Evolutionary conservation across 2,888 invertebrate species (phyloP).

Genomic region (Nowickia ferox): DNA sequence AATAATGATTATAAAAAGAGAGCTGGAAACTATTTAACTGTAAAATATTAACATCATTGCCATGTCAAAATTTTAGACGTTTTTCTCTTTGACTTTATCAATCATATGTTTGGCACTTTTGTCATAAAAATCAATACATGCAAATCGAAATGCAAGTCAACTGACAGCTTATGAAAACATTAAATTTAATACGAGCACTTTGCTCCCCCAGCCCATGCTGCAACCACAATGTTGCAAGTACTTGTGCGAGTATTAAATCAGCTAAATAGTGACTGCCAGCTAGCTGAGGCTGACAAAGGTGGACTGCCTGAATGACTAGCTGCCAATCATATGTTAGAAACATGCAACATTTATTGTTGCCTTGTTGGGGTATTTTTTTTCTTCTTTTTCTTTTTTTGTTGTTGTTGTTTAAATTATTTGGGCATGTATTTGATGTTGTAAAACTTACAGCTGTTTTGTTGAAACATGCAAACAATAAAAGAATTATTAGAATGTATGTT

Average conservation of each 20-base stretch:
- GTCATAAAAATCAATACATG: slow-evolving; percentile 67
- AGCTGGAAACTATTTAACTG: slow-evolving; percentile 23
- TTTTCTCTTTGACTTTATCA: slow-evolving; percentile 52
- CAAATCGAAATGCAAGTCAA: slow-evolving; percentile 39
- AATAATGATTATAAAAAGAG: slow-evolving; percentile 33
- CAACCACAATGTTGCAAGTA: slow-evolving; percentile 45
- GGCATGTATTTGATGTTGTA: slow-evolving; percentile 44
- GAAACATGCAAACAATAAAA: slow-evolving; percentile 58
- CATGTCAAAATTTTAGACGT: slow-evolving; percentile 41
- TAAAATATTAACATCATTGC: slow-evolving; percentile 25
- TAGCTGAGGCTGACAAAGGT: slow-evolving; percentile 20
- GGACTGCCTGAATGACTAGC: slow-evolving; percentile 23
- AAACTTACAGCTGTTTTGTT: slow-evolving; percentile 65
- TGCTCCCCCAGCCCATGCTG: slow-evolving; percentile 12
- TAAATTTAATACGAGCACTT: slow-evolving; percentile 14
- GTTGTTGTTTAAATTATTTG: slow-evolving; percentile 41
- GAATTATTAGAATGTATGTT: slow-evolving; percentile 42
- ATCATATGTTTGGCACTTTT: slow-evolving; percentile 69
- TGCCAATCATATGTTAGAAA: slow-evolving; percentile 67
- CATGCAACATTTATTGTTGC: slow-evolving; percentile 59
- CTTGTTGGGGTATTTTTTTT: neutral
- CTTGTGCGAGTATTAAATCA: slow-evolving; percentile 20
- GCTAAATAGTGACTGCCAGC: slow-evolving; percentile 34
- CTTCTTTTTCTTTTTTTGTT: slow-evolving; percentile 10
- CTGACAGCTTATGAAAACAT: slow-evolving; percentile 52